phyloP scores from a whole-genome alignment of 2,888 invertebrate species.

The Zonitis immaculata region DNA sequence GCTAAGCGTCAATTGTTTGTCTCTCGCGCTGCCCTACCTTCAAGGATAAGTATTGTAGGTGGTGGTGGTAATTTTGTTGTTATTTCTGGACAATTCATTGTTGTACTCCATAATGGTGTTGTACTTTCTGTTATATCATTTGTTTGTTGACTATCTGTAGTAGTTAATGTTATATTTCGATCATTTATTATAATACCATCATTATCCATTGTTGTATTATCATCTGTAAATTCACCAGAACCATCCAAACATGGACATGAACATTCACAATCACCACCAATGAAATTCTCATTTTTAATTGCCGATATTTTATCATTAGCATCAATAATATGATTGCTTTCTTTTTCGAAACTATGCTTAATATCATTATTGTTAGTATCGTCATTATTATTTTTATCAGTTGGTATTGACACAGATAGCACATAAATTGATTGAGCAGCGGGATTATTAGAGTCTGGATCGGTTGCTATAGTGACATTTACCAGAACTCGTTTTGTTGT shows the following conservation, averaged over 20 bases:
- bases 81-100: conserved; percentile 41
- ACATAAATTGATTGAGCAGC: conserved; percentile 67
- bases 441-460: conserved; percentile 53
- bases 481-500: conserved; percentile 63
- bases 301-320: conserved; percentile 39
- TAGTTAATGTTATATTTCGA: neutral
- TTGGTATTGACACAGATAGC: conserved; percentile 75
- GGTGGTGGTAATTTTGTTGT: conserved; percentile 57
- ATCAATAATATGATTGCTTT: conserved; percentile 19
- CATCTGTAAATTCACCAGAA: conserved; percentile 40
- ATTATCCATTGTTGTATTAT: conserved; percentile 28
- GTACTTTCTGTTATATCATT: conserved; percentile 5
- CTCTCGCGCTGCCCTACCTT: conserved; percentile 59
- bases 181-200: conserved; percentile 12
- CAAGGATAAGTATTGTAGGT: conserved; percentile 75
- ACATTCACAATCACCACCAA: conserved; percentile 67
- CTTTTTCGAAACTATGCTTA: conserved; percentile 23
- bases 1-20: conserved; percentile 25
- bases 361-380: conserved; percentile 24
- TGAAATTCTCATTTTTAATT: neutral
- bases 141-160: neutral
- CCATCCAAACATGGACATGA: conserved; percentile 65
- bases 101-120: conserved; percentile 11
- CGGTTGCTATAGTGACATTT: conserved; percentile 76
- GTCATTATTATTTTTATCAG: conserved; percentile 56